Evolutionary conservation across 2,888 invertebrate genomes (phyloP), one percentile per base, ranked within the genome.

Genomic region (Dilophus febrilis): DNA sequence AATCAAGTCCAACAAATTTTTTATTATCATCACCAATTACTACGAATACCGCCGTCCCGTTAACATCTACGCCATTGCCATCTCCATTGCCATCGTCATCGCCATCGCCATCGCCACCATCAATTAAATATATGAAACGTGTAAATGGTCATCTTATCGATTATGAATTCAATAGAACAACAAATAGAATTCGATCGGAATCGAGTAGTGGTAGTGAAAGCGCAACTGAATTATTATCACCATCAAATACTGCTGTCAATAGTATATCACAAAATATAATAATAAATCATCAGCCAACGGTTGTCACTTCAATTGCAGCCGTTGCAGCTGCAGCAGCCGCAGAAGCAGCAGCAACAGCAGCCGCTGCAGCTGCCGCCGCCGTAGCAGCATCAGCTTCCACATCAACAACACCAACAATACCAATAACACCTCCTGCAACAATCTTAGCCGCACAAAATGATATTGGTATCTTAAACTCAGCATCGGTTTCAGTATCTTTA

Each of bases 291-390:
- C 33, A 11, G 11, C 33, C 33, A 14, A 33, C 33, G 17, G n/a
- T 14, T 5, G 13, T 31, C n/a, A n/a, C n/a, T n/a, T n/a, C n/a
- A n/a, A n/a, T n/a, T n/a, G n/a, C n/a, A n/a, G n/a, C n/a, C n/a
- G n/a, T n/a, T n/a, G n/a, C n/a, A n/a, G n/a, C n/a, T n/a, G 16
- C 5, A 18, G 33, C 37, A n/a, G 27, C 11, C 11, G 10, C 36
- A 14, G n/a, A 27, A 12, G 7, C 13, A 27, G 8, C 30, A 30
- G 41, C 7, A 41, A 44, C 34, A 42, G 35, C 40, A 40, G 26
- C 37, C 40, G 38, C 33, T 40, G 17, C 37, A 42, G 13, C n/a
- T 18, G 12, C 45, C 2, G 16, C n/a, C 5, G n/a, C n/a, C 7
- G 11, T n/a, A n/a, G 30, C n/a, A 8, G n/a, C 30, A 6, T 4